A percentile compares a stretch with the other conserved stretches of the same genome.
Evolutionary conservation across 2,113 vertebrate genomes (phyloP).

Genomic region (Ariopsis seemanni): DNA sequence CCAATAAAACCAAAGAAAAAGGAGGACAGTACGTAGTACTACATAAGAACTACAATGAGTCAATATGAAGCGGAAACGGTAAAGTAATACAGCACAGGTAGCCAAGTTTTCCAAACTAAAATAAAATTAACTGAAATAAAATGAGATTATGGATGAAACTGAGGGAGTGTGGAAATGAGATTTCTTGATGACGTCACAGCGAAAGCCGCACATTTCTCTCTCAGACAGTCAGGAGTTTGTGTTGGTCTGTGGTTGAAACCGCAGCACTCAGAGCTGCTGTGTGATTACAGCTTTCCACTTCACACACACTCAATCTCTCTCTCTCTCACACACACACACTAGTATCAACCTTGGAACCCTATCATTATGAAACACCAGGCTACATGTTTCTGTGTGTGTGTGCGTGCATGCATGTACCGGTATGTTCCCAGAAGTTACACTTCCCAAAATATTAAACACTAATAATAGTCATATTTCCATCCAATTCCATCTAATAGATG

Average conservation of each 20-base stretch:
- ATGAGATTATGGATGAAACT: not conserved
- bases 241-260: conserved; percentile 46
- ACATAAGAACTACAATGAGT: no score
- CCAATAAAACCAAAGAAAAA: not conserved
- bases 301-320: conserved; percentile 16
- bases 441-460: not conserved
- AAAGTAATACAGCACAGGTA: not conserved
- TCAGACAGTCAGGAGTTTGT: conserved; percentile 37
- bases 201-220: not conserved
- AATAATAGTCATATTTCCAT: not conserved
- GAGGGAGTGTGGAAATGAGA: not conserved
- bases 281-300: conserved; percentile 58
- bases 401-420: not conserved
- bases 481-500: not conserved
- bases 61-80: not conserved
- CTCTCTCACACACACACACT: not conserved
- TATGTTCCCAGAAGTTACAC: not conserved
- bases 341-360: not conserved
- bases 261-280: conserved; percentile 59
- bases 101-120: not conserved
- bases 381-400: conserved; percentile 6
- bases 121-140: not conserved
- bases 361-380: not conserved
- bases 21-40: no score
- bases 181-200: not conserved